phyloP scores from a whole-genome alignment of 2,888 invertebrate genomes.

The Ceraclea dissimilis region DNA sequence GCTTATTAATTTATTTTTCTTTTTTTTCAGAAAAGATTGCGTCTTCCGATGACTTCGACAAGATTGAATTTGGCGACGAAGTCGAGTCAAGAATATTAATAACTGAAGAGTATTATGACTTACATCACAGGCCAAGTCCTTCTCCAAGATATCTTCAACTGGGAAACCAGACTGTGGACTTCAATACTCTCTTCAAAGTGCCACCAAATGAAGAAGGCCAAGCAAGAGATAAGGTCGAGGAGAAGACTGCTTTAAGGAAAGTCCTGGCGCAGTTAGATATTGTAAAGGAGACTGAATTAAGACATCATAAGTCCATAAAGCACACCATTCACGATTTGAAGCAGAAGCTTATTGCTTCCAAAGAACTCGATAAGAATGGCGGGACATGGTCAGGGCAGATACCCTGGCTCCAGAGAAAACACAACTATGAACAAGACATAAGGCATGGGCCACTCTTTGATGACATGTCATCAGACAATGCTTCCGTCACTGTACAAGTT shows the following conservation, averaged over 20 bases:
- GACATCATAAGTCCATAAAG: too few species aligned
- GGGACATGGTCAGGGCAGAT: too few species aligned
- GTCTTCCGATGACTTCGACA: too few species aligned
- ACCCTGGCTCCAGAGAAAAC: too few species aligned
- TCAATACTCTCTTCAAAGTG: slow-evolving; percentile 46
- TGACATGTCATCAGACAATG: slow-evolving; percentile 43
- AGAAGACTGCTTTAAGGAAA: background rate
- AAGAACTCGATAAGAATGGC: too few species aligned
- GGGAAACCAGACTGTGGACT: slow-evolving; percentile 46
- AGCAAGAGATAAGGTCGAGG: slow-evolving; percentile 9
- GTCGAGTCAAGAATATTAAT: slow-evolving; percentile 15
- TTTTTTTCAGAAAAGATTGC: too few species aligned
- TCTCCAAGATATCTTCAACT: slow-evolving; percentile 33
- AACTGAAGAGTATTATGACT: slow-evolving; percentile 18
- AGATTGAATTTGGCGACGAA: too few species aligned
- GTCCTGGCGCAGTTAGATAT: too few species aligned
- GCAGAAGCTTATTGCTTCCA: too few species aligned
- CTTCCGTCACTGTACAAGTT: slow-evolving; percentile 65
- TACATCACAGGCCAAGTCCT: slow-evolving; percentile 17
- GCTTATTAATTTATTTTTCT: too few species aligned
- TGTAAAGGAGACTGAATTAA: too few species aligned
- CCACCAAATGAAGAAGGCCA: slow-evolving; percentile 32
- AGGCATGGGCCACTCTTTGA: slow-evolving; percentile 70
- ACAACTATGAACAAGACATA: slow-evolving; percentile 33
- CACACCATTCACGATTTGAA: too few species aligned